Evolutionary conservation across 2,888 invertebrate genomes (phyloP).

Genomic region (Aelia acuminata): DNA sequence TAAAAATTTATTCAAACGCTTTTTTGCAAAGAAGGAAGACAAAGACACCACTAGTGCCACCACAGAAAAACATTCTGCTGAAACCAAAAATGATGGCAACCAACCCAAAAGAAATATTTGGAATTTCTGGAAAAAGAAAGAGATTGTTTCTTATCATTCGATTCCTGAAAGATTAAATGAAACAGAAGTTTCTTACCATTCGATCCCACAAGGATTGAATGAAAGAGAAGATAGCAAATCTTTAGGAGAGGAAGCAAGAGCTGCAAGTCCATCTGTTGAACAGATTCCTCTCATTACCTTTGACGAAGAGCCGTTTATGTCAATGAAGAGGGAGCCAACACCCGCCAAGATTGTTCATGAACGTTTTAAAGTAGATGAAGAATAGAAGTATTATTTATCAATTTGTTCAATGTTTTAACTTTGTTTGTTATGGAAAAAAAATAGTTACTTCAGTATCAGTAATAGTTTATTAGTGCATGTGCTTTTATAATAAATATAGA

Average conservation of each 20-base stretch:
- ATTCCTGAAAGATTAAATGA: neutral
- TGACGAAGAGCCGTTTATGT: neutral
- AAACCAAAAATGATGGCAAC: neutral
- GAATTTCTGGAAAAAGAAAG: constrained; percentile 14
- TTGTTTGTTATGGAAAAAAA: neutral
- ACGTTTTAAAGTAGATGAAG: constrained; percentile 39
- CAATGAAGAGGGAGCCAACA: neutral
- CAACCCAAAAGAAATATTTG: neutral
- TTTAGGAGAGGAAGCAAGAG: neutral
- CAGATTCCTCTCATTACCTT: neutral
- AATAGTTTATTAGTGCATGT: too few species aligned
- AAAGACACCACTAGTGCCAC: neutral
- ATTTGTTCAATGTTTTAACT: neutral
- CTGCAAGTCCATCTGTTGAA: neutral
- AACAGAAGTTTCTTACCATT: neutral
- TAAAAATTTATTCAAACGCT: neutral
- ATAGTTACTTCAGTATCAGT: too few species aligned
- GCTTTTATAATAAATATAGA: too few species aligned
- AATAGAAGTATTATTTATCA: neutral
- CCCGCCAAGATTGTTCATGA: constrained; percentile 45
- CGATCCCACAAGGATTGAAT: too few species aligned
- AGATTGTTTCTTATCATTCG: neutral
- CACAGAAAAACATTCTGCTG: neutral
- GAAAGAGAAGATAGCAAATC: neutral
- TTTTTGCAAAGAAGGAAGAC: neutral